These are phyloP conservation scores for Philhelius pedissequus DNA, from an alignment of 2,888 invertebrate species.

Conservation along the genomic window DNA sequence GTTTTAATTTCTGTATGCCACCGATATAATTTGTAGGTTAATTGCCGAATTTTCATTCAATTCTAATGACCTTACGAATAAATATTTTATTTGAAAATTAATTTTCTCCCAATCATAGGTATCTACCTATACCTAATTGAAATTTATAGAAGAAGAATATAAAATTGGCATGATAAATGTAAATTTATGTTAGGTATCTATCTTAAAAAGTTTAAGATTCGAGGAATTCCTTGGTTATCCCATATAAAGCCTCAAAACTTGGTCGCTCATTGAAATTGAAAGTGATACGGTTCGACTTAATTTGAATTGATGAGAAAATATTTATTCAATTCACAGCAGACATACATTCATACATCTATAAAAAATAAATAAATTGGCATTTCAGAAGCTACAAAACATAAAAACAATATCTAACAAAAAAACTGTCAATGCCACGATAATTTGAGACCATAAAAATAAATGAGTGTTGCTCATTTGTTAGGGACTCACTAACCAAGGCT, in stretches of 20 bases:
- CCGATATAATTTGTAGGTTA: no score
- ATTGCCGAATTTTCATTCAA: no score
- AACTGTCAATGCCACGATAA: not conserved
- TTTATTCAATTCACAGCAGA: not conserved
- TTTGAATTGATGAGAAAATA: not conserved
- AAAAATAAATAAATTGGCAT: not conserved
- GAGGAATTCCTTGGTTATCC: no score
- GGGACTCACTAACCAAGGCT: not conserved
- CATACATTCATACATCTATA: not conserved
- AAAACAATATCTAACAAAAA: not conserved
- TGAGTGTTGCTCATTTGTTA: not conserved
- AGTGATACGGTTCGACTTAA: not conserved
- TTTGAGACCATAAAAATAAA: not conserved
- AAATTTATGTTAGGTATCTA: no score
- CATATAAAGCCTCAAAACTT: not conserved
- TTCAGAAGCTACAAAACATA: not conserved
- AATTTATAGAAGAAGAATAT: no score
- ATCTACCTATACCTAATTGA: no score
- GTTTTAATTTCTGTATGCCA: no score
- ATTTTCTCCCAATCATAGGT: no score
- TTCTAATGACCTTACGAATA: no score
- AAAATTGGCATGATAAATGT: no score
- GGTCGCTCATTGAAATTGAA: not conserved
- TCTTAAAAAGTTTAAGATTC: no score
- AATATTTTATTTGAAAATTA: no score